phyloP scores from a whole-genome alignment of 2,888 invertebrate genomes.

The Eupeodes latifasciatus region DNA sequence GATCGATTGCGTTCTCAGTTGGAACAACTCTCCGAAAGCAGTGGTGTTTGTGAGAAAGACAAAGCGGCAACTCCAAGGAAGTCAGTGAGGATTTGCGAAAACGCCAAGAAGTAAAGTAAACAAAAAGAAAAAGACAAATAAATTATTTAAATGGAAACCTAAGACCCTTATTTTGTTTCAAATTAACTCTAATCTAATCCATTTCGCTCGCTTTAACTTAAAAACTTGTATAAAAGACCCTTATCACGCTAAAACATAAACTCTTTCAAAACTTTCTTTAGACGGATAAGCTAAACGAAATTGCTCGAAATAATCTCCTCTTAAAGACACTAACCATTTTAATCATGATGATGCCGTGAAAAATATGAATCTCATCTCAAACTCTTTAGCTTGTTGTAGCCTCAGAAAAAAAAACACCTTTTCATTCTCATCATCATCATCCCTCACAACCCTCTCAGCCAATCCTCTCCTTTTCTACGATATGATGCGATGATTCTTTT shows the following conservation, averaged over 20 bases:
- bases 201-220: background rate
- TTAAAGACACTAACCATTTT: conserved; percentile 17
- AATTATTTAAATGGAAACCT: background rate
- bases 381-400: background rate
- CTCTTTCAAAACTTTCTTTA: background rate
- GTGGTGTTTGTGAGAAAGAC: background rate
- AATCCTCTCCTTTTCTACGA: background rate
- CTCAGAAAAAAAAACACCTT: conserved; percentile 10
- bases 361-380: conserved; percentile 12
- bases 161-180: background rate
- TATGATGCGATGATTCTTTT: background rate
- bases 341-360: conserved; percentile 16
- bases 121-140: background rate
- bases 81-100: conserved; percentile 1
- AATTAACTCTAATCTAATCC: background rate
- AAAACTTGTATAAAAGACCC: background rate
- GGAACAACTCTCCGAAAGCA: conserved; percentile 59
- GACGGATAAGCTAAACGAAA: conserved; percentile 8
- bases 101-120: background rate
- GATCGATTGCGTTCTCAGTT: conserved; percentile 77
- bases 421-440: background rate
- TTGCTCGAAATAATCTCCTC: conserved; percentile 26
- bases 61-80: background rate
- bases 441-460: background rate
- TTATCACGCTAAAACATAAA: background rate